Percentiles rank a stretch among this genome's conserved stretches.
These are phyloP conservation scores for Spongilla lacustris DNA, from an alignment of 37 sponge, comb jelly and placozoan genomes.

Conservation along the genomic window DNA sequence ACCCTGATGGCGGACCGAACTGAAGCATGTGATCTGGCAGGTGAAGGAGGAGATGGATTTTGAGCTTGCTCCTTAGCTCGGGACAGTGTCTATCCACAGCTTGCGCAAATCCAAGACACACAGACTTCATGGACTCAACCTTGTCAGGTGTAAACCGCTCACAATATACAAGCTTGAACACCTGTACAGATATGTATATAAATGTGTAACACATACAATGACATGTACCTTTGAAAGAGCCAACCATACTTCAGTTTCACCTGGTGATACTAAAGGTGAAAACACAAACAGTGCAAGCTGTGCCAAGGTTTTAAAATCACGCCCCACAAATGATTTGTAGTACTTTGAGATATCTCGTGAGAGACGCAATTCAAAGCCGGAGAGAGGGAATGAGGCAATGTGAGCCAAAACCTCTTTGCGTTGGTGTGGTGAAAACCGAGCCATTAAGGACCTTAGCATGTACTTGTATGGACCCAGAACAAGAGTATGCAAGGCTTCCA, in stretches of 20 bases:
- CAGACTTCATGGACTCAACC: background rate
- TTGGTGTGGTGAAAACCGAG: background rate
- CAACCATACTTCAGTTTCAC: constrained; percentile 7
- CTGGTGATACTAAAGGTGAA: constrained; percentile 1
- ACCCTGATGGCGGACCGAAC: constrained; percentile 44
- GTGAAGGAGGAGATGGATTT: constrained; percentile 53
- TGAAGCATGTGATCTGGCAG: constrained; percentile 37
- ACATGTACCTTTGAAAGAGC: constrained; percentile 8
- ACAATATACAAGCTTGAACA: no score
- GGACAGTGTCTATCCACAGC: background rate
- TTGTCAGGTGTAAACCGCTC: no score
- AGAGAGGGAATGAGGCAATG: constrained; percentile 7
- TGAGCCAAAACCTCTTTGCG: constrained; percentile 31
- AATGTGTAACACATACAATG: no score
- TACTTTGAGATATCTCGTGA: background rate
- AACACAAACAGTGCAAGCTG: constrained; percentile 48
- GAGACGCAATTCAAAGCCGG: constrained; percentile 22
- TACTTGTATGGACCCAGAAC: constrained; percentile 52
- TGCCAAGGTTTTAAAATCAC: constrained; percentile 48
- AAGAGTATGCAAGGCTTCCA: constrained; percentile 46
- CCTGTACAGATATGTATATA: no score
- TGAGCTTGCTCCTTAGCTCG: constrained; percentile 9
- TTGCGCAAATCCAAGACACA: constrained; percentile 25
- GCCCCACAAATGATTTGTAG: constrained; percentile 34
- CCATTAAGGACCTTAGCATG: constrained; percentile 21